phyloP scores from a whole-genome alignment of 2,113 vertebrate genomes.

The Pseudopodoces humilis region DNA sequence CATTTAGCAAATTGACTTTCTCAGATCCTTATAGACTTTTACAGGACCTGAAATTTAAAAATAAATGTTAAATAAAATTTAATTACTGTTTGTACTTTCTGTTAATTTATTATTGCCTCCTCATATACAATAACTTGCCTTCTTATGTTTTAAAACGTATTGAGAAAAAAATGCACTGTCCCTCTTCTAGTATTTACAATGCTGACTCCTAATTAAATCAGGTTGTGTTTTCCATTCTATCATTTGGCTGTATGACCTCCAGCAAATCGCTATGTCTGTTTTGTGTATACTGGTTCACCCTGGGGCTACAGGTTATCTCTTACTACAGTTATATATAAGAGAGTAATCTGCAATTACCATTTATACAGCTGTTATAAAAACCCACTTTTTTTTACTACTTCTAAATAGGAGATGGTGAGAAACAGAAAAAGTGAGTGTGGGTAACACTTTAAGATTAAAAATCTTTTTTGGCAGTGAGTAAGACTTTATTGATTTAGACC shows the following conservation, averaged over 20 bases:
- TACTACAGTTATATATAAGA: neutral
- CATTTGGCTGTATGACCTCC: neutral
- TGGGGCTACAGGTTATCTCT: neutral
- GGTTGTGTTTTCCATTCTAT: neutral
- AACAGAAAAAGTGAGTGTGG: neutral
- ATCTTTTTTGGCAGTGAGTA: constrained; percentile 29
- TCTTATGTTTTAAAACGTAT: neutral
- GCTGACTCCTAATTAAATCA: neutral
- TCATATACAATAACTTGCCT: neutral
- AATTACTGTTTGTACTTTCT: neutral
- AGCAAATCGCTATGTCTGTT: neutral
- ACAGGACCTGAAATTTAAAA: neutral
- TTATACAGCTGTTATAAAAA: neutral
- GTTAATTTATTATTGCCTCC: neutral
- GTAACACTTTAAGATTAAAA: constrained; percentile 27
- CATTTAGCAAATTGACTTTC: neutral
- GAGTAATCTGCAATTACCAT: neutral
- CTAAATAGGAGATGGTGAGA: neutral
- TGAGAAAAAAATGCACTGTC: neutral
- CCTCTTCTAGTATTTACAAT: neutral
- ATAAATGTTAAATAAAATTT: neutral
- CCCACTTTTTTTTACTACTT: neutral
- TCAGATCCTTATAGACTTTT: neutral
- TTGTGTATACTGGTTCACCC: neutral
- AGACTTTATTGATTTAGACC: constrained; percentile 30